These are phyloP conservation scores for Callorhinus ursinus DNA, from an alignment of 2,113 vertebrate genomes.

Conservation along the genomic window DNA sequence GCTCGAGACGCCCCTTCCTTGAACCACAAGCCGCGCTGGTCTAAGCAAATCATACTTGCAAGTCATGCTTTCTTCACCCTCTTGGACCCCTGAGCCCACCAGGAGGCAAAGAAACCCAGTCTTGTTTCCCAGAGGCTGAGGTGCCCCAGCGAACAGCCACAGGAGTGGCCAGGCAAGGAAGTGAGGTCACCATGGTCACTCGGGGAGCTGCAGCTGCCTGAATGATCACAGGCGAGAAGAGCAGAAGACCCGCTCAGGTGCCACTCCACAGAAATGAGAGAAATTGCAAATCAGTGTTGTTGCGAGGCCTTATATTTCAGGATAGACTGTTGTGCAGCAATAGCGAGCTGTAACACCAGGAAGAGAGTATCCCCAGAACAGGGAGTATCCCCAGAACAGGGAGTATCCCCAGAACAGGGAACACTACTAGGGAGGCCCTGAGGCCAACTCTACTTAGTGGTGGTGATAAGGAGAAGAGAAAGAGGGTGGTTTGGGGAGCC, in stretches of 20 bases:
- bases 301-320: neutral
- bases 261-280: neutral
- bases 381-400: neutral
- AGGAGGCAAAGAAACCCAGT: neutral
- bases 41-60: neutral
- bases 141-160: neutral
- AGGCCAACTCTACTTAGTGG: neutral
- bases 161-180: neutral
- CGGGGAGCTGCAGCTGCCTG: rapidly evolving
- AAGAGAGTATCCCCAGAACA: neutral
- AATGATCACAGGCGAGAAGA: neutral
- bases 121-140: neutral
- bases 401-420: neutral
- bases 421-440: neutral
- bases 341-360: neutral
- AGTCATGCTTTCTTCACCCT: neutral
- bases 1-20: neutral
- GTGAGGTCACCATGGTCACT: neutral
- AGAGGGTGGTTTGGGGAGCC: neutral
- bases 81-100: neutral
- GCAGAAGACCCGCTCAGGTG: neutral
- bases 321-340: neutral
- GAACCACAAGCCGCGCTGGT: neutral
- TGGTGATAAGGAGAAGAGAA: rapidly evolving
- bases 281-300: neutral